Evolutionary conservation across 2,888 invertebrate species (phyloP).

Genomic region (Macroteleia sp.): DNA sequence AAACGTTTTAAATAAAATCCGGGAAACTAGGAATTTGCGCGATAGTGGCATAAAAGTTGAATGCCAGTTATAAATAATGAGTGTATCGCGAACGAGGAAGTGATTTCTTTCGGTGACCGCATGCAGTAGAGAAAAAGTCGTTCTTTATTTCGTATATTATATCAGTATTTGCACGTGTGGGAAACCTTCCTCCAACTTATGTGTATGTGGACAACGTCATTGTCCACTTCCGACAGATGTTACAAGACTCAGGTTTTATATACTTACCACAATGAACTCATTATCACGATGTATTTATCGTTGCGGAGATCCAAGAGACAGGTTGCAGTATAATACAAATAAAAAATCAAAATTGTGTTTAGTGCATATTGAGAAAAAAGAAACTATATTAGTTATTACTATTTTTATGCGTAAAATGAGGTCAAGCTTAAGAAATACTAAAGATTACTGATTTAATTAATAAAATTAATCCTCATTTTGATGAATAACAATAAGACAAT

Average conservation of each 20-base stretch:
- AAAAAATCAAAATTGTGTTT: too few relatives aligned
- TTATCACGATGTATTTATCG: slow-evolving; percentile 60
- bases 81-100: slow-evolving; percentile 62
- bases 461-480: too few relatives aligned
- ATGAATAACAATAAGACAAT: too few relatives aligned
- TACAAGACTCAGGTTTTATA: slow-evolving; percentile 59
- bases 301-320: slow-evolving; percentile 26
- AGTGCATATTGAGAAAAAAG: too few relatives aligned
- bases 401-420: too few relatives aligned
- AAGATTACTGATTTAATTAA: too few relatives aligned
- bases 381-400: too few relatives aligned
- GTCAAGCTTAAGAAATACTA: too few relatives aligned
- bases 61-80: slow-evolving; percentile 68
- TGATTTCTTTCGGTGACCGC: slow-evolving; percentile 71
- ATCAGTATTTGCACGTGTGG: slow-evolving; percentile 75
- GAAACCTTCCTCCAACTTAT: slow-evolving; percentile 67
- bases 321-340: slow-evolving; percentile 28
- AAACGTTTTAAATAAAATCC: slow-evolving; percentile 83
- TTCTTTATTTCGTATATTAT: slow-evolving; percentile 73
- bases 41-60: slow-evolving; percentile 50
- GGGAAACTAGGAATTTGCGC: slow-evolving; percentile 77
- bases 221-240: slow-evolving; percentile 67
- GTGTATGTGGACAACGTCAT: slow-evolving; percentile 40
- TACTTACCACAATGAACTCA: slow-evolving; percentile 61
- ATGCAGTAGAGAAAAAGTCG: slow-evolving; percentile 67